Evolutionary conservation across 2,888 invertebrate genomes (phyloP).

Genomic region (Agriotes lineatus): DNA sequence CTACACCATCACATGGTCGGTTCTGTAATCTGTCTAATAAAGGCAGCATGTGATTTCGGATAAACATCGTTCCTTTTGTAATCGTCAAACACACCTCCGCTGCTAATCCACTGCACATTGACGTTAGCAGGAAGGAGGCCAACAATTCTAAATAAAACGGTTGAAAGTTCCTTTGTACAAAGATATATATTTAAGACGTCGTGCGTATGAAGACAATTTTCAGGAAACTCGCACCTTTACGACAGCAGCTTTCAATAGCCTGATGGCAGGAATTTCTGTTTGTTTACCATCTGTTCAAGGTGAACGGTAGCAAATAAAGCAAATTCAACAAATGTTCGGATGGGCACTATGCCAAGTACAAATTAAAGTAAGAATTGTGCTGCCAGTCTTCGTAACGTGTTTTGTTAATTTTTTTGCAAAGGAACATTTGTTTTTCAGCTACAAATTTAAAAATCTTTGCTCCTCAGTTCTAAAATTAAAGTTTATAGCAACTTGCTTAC

Average conservation of each 20-base stretch:
- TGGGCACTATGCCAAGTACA: background rate
- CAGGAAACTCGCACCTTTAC: no score
- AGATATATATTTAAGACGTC: background rate
- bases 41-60: background rate
- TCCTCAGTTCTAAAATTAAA: constrained; percentile 15
- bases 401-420: background rate
- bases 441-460: constrained; percentile 23
- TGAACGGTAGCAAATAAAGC: background rate
- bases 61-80: background rate
- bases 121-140: constrained; percentile 6
- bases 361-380: no score
- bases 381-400: no score
- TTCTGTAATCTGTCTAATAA: background rate
- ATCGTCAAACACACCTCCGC: background rate
- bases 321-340: background rate
- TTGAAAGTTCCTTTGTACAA: background rate
- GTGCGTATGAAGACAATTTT: no score
- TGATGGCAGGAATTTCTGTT: background rate
- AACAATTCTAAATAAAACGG: constrained; percentile 1
- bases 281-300: background rate
- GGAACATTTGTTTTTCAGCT: no score
- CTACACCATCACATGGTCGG: background rate
- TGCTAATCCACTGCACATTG: background rate
- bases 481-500: constrained; percentile 7
- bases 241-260: no score